These are phyloP conservation scores for Microcebus tavaratra DNA, from an alignment of 2,113 vertebrate species.

Conservation along the genomic window DNA sequence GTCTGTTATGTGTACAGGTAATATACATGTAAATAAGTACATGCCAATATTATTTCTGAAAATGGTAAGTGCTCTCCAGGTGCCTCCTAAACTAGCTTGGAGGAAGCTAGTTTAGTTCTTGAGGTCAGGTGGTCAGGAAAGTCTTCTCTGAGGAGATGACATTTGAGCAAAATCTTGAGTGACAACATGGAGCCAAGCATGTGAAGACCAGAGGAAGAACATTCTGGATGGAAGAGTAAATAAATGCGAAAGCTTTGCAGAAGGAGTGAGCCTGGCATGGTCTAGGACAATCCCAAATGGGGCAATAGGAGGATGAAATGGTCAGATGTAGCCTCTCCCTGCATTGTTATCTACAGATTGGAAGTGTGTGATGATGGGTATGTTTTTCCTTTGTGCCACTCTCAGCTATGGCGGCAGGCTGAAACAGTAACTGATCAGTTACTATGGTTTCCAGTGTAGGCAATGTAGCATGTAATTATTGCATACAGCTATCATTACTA, in stretches of 20 bases:
- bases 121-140: background rate
- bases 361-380: slow-evolving; percentile 62
- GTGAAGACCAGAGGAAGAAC: background rate
- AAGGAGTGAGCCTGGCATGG: background rate
- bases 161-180: background rate
- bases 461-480: slow-evolving; percentile 79
- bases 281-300: background rate
- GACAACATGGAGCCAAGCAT: background rate
- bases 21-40: background rate
- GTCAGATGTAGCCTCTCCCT: slow-evolving; percentile 1
- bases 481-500: slow-evolving; percentile 80
- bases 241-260: background rate
- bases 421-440: slow-evolving; percentile 80
- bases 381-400: slow-evolving; percentile 66
- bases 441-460: slow-evolving; percentile 81
- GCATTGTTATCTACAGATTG: slow-evolving; percentile 66
- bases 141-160: background rate
- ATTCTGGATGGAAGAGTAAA: background rate
- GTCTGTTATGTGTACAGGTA: background rate
- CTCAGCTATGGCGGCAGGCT: slow-evolving; percentile 61
- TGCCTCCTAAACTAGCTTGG: background rate
- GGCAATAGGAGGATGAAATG: background rate
- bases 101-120: slow-evolving; percentile 32
- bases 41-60: background rate
- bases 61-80: background rate